Conservation (phyloP, 2,888 invertebrate species). For the Dascillus cervinus region DNA sequence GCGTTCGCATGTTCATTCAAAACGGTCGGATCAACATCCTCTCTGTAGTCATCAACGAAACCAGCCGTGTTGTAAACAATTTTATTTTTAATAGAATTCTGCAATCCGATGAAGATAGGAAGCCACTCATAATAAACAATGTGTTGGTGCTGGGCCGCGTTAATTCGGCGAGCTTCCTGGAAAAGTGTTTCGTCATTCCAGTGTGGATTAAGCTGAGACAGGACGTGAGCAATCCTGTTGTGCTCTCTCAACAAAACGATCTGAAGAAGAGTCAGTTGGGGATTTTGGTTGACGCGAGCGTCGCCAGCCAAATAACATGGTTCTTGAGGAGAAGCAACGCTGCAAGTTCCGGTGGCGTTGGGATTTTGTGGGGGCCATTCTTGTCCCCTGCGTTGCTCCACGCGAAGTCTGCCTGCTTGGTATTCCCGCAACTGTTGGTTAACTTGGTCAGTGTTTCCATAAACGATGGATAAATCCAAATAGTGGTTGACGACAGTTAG, state of each 20-base stretch:
- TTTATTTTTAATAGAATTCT: slow-evolving; percentile 56
- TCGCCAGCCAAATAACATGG: slow-evolving; percentile 74
- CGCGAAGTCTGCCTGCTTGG: slow-evolving; percentile 60
- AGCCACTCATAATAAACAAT: slow-evolving; percentile 73
- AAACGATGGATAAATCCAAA: slow-evolving; percentile 73
- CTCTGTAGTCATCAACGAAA: slow-evolving; percentile 61
- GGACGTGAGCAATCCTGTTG: slow-evolving; percentile 58
- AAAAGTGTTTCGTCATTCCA: slow-evolving; percentile 68
- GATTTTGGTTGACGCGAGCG: slow-evolving; percentile 61
- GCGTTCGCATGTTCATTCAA: slow-evolving; percentile 65
- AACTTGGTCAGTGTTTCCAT: slow-evolving; percentile 64
- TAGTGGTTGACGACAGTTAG: slow-evolving; percentile 61
- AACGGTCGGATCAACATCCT: slow-evolving; percentile 55
- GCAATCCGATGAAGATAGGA: slow-evolving; percentile 60
- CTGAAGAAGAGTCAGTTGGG: slow-evolving; percentile 63
- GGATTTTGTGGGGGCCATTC: slow-evolving; percentile 64
- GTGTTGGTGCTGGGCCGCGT: slow-evolving; percentile 62
- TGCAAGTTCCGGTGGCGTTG: slow-evolving; percentile 64
- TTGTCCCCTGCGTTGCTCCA: slow-evolving; percentile 53
- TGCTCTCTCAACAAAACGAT: slow-evolving; percentile 63
- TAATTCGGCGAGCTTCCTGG: slow-evolving; percentile 65
- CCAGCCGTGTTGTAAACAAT: slow-evolving; percentile 52
- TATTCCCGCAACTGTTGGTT: slow-evolving; percentile 59
- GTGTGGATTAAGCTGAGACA: slow-evolving; percentile 60
- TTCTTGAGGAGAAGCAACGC: slow-evolving; percentile 51